Conservation (phyloP, 2,888 invertebrate species). For the Leucophenga montana region DNA sequence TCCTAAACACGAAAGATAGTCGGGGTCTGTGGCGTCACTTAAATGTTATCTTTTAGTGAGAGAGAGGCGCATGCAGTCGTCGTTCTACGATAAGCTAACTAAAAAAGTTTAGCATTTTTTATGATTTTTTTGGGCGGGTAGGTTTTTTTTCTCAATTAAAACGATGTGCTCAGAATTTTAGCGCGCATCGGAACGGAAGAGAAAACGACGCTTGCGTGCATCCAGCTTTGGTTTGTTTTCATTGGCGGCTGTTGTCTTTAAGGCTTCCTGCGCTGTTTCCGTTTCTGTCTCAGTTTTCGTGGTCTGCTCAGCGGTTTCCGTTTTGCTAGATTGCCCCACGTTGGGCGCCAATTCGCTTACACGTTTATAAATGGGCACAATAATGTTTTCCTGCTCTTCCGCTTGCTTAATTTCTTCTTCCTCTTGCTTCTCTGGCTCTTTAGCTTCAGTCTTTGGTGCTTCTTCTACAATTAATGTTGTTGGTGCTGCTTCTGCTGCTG, state of each 20-base stretch:
- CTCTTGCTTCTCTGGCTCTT: conserved; percentile 13
- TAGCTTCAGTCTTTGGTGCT: conserved; percentile 35
- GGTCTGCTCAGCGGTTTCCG: conserved; percentile 31
- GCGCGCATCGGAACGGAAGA: conserved; percentile 72
- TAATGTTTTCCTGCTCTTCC: conserved; percentile 43
- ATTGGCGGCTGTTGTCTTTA: conserved; percentile 14
- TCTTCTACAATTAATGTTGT: conserved; percentile 30
- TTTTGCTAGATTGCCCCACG: conserved; percentile 43
- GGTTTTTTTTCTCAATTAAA: conserved; percentile 23
- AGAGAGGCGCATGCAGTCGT: conserved; percentile 18
- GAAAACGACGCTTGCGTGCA: conserved; percentile 74
- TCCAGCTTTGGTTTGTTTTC: conserved; percentile 72
- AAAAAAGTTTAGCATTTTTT: conserved; percentile 12
- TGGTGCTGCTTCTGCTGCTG: conserved; percentile 31
- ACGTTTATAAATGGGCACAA: conserved; percentile 65
- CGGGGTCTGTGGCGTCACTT: background rate
- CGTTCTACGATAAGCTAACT: conserved; percentile 19
- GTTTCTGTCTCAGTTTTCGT: conserved; percentile 63
- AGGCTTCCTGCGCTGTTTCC: conserved; percentile 70
- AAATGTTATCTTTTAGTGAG: conserved; percentile 4
- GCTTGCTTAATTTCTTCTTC: conserved; percentile 15
- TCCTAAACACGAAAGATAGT: conserved; percentile 8
- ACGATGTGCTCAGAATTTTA: conserved; percentile 50
- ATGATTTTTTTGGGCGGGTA: conserved; percentile 6
- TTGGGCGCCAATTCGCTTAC: conserved; percentile 41